Base-by-base conservation (phyloP, 2,797 vertebrate genomes). In the Spheniscus humboldti region DNA sequence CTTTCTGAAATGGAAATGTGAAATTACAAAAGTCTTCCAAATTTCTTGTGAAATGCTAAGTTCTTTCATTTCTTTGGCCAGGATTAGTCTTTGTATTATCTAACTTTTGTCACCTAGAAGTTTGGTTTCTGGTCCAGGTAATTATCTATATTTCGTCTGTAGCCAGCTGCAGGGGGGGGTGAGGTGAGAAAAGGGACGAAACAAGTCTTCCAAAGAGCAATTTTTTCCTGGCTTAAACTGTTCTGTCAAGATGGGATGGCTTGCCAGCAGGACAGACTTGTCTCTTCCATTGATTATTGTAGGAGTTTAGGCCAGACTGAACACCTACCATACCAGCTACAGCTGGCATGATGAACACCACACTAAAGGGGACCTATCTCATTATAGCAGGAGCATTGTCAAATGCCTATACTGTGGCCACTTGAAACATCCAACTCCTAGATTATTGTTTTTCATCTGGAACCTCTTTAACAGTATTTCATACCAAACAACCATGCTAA, bases 381-480 rank as follows among this genome's bases (percentile, higher is more conserved):
- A 31, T 60, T 63, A 66, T 4, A 86, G 72, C 37, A 35, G 13
- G 7, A 95, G 9, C 14, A 15, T 43, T 86, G 86, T 80, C 28
- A 93, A 82, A 35, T 27, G n/a, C 25, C 67, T 53, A 0, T 37
- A 43, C 30, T 48, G 39, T 19, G 23, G 48, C 60, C 33, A 43
- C 37, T 31, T 33, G 37, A 84, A 81, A 66, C n/a, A 12, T 14
- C 48, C 57, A 43, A 6, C 31, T 74, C 68, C 17, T 30, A 56
- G 45, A 14, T 78, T 85, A 39, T 19, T 73, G 47, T 23, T 88
- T 74, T 96, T 96, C 82, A 91, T 77, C 93, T 95, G 91, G 69
- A 95, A 91, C 90, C 60, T 80, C 86, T 94, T 95, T 75, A 87
- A 89, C 76, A 89, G 79, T 93, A 87, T 56, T 52, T 92, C 45